These are phyloP conservation scores for Eupsittula cactorum DNA, from an alignment of 2,113 vertebrate genomes.

Conservation along the genomic window DNA sequence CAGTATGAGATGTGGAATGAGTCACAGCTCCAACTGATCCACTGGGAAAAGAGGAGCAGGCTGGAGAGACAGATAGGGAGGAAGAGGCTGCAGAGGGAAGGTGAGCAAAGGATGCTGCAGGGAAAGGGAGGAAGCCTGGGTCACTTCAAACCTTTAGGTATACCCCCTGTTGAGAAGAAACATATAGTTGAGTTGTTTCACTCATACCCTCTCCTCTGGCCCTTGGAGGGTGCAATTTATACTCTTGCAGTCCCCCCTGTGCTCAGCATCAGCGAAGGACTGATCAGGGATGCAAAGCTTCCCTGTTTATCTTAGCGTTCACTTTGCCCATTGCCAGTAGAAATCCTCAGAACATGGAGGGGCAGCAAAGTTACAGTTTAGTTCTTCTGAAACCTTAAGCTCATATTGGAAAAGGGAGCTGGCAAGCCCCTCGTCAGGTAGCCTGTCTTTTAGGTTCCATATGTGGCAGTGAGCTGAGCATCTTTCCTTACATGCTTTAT, in stretches of 20 bases:
- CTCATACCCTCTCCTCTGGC: background rate
- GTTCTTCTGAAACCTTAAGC: background rate
- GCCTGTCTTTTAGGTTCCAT: background rate
- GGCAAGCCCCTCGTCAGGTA: background rate
- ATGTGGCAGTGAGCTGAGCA: background rate
- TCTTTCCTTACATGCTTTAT: background rate
- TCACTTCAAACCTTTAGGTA: background rate
- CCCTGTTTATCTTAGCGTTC: background rate
- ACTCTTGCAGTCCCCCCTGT: background rate
- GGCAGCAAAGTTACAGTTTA: background rate
- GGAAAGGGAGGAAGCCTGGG: background rate
- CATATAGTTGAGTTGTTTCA: background rate
- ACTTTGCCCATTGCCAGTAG: background rate
- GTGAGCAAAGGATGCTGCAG: background rate
- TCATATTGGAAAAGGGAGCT: background rate
- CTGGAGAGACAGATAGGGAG: background rate
- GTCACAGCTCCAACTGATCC: conserved; percentile 25
- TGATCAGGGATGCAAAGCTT: background rate
- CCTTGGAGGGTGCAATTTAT: background rate
- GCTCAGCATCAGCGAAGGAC: background rate
- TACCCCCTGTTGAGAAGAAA: background rate
- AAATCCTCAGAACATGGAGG: background rate
- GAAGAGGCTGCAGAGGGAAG: background rate
- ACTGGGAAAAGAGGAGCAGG: background rate
- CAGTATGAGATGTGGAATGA: background rate